phyloP scores from a whole-genome alignment of 2,888 invertebrate genomes.

The Siphonodentalium dalli region DNA sequence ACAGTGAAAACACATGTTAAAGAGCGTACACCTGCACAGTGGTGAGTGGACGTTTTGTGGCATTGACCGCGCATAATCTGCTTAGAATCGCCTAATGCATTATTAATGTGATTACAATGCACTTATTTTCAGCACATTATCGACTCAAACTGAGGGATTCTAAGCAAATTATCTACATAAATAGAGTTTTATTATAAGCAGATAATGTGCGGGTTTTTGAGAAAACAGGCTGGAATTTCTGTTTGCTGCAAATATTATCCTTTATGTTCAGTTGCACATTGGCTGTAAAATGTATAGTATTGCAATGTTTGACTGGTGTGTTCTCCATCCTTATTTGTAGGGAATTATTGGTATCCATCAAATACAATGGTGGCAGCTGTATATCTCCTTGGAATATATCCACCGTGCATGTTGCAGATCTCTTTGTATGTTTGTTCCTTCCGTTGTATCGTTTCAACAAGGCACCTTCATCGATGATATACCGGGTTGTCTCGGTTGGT shows the following conservation, averaged over 20 bases:
- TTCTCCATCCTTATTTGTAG: constrained; percentile 22
- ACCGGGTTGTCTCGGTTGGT: neutral
- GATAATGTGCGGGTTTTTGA: too few species aligned
- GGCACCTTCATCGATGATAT: constrained; percentile 27
- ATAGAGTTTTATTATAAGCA: too few species aligned
- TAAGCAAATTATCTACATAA: too few species aligned
- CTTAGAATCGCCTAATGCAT: too few species aligned
- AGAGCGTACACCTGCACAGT: too few species aligned
- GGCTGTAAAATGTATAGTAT: neutral
- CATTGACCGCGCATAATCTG: too few species aligned
- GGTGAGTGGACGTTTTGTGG: too few species aligned
- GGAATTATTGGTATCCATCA: constrained; percentile 21
- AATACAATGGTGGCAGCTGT: constrained; percentile 13
- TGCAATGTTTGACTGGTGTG: neutral
- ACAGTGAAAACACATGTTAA: too few species aligned
- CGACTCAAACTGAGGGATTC: too few species aligned
- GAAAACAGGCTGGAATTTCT: too few species aligned
- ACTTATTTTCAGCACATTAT: too few species aligned
- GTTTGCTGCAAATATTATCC: constrained; percentile 23
- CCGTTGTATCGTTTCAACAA: constrained; percentile 20
- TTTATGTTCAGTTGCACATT: constrained; percentile 18
- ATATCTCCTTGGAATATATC: constrained; percentile 2
- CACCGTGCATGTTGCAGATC: constrained; percentile 8
- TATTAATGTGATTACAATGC: too few species aligned
- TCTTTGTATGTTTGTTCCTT: constrained; percentile 11